These are phyloP conservation scores for Brenthis hecate DNA, from an alignment of 2,888 invertebrate genomes.

Conservation along the genomic window DNA sequence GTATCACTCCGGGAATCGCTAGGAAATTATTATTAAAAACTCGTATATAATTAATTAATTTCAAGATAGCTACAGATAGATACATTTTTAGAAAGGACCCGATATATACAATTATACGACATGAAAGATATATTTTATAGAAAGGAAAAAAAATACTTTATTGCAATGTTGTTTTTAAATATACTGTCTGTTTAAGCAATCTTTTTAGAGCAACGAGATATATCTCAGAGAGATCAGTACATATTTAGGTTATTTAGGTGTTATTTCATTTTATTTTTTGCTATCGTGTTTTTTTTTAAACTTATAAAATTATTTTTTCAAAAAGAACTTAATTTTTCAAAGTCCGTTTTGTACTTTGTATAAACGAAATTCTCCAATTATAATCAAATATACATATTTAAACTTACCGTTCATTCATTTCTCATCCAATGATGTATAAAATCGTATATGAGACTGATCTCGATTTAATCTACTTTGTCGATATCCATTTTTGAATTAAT, in stretches of 20 bases:
- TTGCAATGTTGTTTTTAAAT: neutral
- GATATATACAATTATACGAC: neutral
- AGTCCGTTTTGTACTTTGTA: no score
- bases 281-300: no score
- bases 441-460: neutral
- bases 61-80: no score
- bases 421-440: constrained; percentile 16
- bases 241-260: no score
- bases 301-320: no score
- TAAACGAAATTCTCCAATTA: neutral
- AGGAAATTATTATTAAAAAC: no score
- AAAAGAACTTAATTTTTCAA: no score
- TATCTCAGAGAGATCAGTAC: neutral
- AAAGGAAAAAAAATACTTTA: no score
- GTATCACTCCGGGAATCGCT: no score
- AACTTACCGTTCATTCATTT: neutral
- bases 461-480: constrained; percentile 10
- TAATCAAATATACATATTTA: neutral
- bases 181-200: constrained; percentile 7
- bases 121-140: neutral
- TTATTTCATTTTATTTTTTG: no score
- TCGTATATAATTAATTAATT: no score
- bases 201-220: constrained; percentile 12
- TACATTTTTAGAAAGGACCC: neutral
- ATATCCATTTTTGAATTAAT: constrained; percentile 13